These are phyloP conservation scores for Xanthia togata DNA, from an alignment of 2,888 invertebrate genomes.

Conservation along the genomic window DNA sequence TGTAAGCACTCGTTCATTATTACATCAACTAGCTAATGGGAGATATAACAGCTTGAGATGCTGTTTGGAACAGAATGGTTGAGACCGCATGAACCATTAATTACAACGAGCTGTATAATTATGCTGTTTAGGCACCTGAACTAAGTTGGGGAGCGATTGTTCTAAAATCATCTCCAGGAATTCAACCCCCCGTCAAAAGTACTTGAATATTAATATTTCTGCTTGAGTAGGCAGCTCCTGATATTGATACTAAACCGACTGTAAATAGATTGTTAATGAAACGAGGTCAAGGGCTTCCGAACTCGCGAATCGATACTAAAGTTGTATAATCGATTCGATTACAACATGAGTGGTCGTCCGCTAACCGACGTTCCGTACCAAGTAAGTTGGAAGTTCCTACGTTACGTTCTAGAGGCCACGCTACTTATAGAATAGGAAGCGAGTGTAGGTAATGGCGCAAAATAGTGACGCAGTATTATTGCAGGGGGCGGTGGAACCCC, in stretches of 20 bases:
- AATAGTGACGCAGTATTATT: constrained; percentile 91
- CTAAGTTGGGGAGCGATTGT: constrained; percentile 9
- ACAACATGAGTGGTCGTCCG: constrained; percentile 52
- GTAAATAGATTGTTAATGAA: constrained; percentile 62
- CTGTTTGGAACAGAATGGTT: constrained; percentile 36
- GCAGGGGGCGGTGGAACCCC: constrained; percentile 85
- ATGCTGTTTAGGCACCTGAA: constrained; percentile 27
- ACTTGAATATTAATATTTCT: constrained; percentile 42
- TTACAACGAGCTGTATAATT: constrained; percentile 35
- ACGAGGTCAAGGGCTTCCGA: constrained; percentile 65
- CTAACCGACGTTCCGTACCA: constrained; percentile 17
- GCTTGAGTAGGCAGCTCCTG: constrained; percentile 35
- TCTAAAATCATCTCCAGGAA: constrained; percentile 26
- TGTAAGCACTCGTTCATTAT: constrained; percentile 17
- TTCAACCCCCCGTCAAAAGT: constrained; percentile 27
- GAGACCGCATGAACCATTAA: constrained; percentile 41
- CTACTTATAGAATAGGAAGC: constrained; percentile 91
- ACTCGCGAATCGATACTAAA: constrained; percentile 64
- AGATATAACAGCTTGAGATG: constrained; percentile 37
- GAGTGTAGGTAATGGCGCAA: constrained; percentile 91
- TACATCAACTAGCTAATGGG: constrained; percentile 38
- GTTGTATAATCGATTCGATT: constrained; percentile 61
- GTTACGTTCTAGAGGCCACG: constrained; percentile 82
- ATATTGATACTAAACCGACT: constrained; percentile 50
- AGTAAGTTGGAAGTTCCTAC: constrained; percentile 53